Evolutionary conservation across 2,888 invertebrate species (phyloP).

Genomic region (Carterocephalus palaemon): DNA sequence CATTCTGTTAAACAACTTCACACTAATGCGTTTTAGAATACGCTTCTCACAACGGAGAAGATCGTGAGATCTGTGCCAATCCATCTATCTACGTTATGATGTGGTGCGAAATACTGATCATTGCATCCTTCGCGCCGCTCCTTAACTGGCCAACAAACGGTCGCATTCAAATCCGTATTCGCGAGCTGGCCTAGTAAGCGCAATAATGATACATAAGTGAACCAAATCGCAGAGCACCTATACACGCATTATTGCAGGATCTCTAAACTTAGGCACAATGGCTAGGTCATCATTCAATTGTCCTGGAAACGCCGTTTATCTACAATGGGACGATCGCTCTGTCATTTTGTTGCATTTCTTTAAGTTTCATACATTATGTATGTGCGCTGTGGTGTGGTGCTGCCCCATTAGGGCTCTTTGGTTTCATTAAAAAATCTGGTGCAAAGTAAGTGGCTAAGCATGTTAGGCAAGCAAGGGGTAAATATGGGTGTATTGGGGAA

Average conservation of each 20-base stretch:
- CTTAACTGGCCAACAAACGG: slow-evolving; percentile 21
- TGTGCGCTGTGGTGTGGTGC: slow-evolving; percentile 34
- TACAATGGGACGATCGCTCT: slow-evolving; percentile 55
- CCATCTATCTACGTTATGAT: not conserved
- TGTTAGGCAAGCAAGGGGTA: no score
- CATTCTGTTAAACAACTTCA: no score
- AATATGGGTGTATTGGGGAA: no score
- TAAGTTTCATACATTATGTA: slow-evolving; percentile 71
- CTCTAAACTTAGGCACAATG: slow-evolving; percentile 78
- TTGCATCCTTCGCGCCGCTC: slow-evolving; percentile 14
- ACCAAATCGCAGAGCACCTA: slow-evolving; percentile 60
- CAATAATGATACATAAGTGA: slow-evolving; percentile 65
- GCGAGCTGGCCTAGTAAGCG: slow-evolving; percentile 61
- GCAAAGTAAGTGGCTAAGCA: no score
- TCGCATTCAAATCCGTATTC: slow-evolving; percentile 21
- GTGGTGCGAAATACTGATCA: not conserved
- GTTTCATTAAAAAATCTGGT: no score
- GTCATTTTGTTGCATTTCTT: slow-evolving; percentile 71
- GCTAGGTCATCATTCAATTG: slow-evolving; percentile 75
- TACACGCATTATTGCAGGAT: slow-evolving; percentile 70
- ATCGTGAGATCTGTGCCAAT: no score
- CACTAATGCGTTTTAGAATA: no score
- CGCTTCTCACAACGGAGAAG: no score
- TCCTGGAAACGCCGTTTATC: slow-evolving; percentile 70
- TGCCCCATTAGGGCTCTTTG: slow-evolving; percentile 18